These are phyloP conservation scores for Pontoporia blainvillei DNA, from an alignment of 2,113 vertebrate species.

Conservation along the genomic window DNA sequence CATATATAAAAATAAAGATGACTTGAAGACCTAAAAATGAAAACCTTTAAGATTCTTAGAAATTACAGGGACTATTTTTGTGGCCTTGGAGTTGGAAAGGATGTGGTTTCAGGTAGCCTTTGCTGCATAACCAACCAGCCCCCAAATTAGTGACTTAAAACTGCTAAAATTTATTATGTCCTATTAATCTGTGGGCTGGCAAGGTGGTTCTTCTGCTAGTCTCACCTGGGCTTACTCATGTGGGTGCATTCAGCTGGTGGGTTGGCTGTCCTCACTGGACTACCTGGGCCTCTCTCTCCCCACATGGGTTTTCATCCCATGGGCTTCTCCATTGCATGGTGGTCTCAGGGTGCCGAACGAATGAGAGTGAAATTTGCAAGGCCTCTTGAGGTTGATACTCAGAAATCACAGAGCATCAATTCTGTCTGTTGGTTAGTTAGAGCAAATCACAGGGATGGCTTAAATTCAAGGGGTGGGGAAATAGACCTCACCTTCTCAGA, in stretches of 20 bases:
- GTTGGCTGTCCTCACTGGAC: neutral
- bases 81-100: neutral
- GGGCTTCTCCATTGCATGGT: neutral
- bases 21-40: neutral
- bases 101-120: neutral
- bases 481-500: neutral
- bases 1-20: neutral
- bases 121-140: neutral
- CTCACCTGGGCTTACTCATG: neutral
- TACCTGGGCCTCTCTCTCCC: neutral
- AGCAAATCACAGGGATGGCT: neutral
- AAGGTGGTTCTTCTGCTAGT: neutral
- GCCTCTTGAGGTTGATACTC: neutral
- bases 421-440: neutral
- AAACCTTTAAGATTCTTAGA: neutral
- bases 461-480: neutral
- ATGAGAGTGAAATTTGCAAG: neutral
- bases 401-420: neutral
- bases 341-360: neutral
- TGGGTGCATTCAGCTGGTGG: neutral
- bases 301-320: neutral
- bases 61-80: neutral
- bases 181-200: neutral
- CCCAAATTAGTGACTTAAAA: neutral
- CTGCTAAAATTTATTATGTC: neutral